Conservation (phyloP, 2,797 vertebrate species). For the Amblyraja radiata region DNA sequence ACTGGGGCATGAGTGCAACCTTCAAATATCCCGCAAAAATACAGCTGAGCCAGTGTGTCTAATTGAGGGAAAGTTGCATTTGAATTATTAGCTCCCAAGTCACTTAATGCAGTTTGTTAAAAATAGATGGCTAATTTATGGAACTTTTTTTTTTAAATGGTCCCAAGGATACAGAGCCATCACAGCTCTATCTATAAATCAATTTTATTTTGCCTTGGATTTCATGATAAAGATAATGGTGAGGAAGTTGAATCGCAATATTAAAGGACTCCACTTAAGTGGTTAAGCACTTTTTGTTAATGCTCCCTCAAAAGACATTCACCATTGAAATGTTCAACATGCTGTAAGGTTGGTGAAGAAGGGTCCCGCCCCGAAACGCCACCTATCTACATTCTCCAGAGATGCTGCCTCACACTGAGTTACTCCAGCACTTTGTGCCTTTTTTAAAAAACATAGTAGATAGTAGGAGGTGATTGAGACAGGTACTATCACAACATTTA, state of each 20-base stretch:
- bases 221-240: background rate
- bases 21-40: slow-evolving; percentile 31
- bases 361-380: no score
- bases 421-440: no score
- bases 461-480: no score
- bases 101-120: background rate
- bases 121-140: background rate
- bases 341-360: background rate
- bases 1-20: slow-evolving; percentile 12
- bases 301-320: background rate
- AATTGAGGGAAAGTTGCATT: background rate
- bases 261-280: background rate
- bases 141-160: background rate
- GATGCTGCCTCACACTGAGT: no score
- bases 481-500: no score
- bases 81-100: background rate
- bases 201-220: background rate
- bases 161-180: background rate
- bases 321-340: background rate
- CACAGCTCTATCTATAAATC: background rate
- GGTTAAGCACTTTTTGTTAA: background rate
- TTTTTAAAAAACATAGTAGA: no score
- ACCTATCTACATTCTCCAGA: no score
- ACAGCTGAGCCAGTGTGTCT: background rate
- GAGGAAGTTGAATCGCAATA: background rate